Percentiles rank a stretch among this genome's conserved stretches.
These are phyloP conservation scores for Sclerurus mexicanus DNA, from an alignment of 2,113 vertebrate genomes.

Conservation along the genomic window DNA sequence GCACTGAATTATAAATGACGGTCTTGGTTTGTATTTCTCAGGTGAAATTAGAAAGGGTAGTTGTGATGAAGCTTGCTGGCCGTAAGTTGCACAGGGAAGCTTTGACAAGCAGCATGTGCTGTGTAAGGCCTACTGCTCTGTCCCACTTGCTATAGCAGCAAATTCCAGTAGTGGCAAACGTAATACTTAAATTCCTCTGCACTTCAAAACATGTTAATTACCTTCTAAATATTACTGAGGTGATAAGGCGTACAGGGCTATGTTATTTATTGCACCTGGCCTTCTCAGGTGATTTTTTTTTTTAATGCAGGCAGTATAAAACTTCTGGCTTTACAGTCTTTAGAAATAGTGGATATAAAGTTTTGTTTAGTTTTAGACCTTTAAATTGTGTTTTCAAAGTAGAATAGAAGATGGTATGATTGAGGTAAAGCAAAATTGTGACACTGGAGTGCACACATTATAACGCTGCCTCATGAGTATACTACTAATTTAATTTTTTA, in stretches of 20 bases:
- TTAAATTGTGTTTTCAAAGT: constrained; percentile 6
- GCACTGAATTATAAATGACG: constrained; percentile 72
- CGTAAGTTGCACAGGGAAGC: neutral
- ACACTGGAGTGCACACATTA: neutral
- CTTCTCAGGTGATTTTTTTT: neutral
- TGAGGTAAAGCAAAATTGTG: neutral
- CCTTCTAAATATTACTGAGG: constrained; percentile 14
- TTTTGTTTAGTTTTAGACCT: neutral
- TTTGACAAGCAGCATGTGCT: neutral
- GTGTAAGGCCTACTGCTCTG: neutral
- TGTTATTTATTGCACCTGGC: neutral
- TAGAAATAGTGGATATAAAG: neutral
- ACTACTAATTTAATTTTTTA: neutral
- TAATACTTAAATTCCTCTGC: neutral
- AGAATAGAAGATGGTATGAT: neutral
- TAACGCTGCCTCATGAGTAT: neutral
- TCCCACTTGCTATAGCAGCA: neutral
- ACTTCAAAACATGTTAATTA: neutral
- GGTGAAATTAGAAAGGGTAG: constrained; percentile 18
- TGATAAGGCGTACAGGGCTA: neutral
- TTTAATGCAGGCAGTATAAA: neutral
- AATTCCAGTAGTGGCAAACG: neutral
- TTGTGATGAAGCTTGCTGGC: neutral
- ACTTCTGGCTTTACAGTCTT: neutral
- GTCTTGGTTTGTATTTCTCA: constrained; percentile 39